phyloP scores from a whole-genome alignment of 2,888 invertebrate species.

The Pollenia labialis region DNA sequence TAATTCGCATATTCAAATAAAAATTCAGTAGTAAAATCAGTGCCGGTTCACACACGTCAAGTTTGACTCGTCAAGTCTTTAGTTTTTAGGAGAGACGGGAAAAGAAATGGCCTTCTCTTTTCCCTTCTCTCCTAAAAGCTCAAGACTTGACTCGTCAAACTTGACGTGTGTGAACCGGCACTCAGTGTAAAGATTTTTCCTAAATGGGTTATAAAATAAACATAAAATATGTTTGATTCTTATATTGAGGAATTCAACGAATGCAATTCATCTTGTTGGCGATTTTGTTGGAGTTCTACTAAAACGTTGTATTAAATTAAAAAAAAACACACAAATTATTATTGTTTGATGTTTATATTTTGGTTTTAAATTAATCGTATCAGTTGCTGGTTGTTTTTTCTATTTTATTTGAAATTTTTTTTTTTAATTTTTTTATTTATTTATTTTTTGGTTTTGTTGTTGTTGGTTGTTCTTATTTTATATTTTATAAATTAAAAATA shows the following conservation, averaged over 20 bases:
- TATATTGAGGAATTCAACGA: neutral
- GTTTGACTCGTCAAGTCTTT: too few species aligned
- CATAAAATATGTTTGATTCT: too few species aligned
- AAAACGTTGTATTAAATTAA: neutral
- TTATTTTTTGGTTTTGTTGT: constrained; percentile 68
- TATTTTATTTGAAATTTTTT: constrained; percentile 76
- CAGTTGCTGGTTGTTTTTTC: constrained; percentile 73
- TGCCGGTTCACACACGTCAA: too few species aligned
- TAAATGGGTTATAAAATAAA: too few species aligned
- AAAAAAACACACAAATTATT: neutral
- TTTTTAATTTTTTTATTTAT: constrained; percentile 67
- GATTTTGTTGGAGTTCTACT: too few species aligned
- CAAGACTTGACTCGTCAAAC: too few species aligned
- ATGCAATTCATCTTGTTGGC: neutral
- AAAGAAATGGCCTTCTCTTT: too few species aligned
- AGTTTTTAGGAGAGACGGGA: too few species aligned
- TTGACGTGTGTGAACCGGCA: too few species aligned
- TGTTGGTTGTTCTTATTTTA: constrained; percentile 66
- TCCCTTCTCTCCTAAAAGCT: too few species aligned
- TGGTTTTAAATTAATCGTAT: constrained; percentile 73
- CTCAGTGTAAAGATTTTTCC: too few species aligned
- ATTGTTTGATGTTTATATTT: constrained; percentile 70
- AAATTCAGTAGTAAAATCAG: neutral
- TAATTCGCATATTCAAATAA: too few species aligned
- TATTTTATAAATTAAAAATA: constrained; percentile 75